Evolutionary conservation across 1,140 invertebrate species (phyloP).

Genomic region (Drosophila parabipectinata): DNA sequence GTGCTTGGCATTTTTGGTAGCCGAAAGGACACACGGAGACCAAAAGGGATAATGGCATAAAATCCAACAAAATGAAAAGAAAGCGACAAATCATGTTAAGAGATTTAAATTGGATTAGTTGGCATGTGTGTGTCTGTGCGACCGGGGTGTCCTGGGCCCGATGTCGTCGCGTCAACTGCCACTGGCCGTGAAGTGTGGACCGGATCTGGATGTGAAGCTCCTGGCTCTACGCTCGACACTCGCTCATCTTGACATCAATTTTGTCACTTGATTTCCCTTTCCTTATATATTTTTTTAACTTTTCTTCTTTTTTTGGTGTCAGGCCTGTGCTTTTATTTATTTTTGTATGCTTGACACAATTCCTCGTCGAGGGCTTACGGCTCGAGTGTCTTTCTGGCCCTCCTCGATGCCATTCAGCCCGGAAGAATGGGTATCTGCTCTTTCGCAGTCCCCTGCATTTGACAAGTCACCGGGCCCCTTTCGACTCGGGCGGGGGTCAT

Average conservation of each 20-base stretch:
- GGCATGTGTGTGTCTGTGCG: conserved; percentile 46
- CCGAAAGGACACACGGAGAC: conserved; percentile 47
- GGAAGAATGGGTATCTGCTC: conserved; percentile 52
- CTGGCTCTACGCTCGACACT: conserved; percentile 32
- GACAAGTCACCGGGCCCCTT: conserved; percentile 16
- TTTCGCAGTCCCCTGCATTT: conserved; percentile 52
- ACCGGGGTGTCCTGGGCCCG: background rate
- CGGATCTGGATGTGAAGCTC: conserved; percentile 16
- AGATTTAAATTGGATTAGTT: conserved; percentile 81
- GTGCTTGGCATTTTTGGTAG: conserved; percentile 56
- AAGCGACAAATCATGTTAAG: conserved; percentile 82
- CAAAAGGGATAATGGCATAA: conserved; percentile 77
- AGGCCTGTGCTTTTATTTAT: conserved; percentile 50
- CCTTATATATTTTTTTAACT: conserved; percentile 24
- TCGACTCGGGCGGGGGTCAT: conserved; percentile 12
- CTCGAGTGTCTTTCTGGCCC: conserved; percentile 60
- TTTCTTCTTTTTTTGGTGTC: conserved; percentile 18
- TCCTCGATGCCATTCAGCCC: conserved; percentile 67
- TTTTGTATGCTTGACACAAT: conserved; percentile 79
- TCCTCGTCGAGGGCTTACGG: conserved; percentile 58
- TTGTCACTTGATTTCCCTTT: conserved; percentile 67
- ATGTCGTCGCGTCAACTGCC: conserved; percentile 42
- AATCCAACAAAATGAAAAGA: conserved; percentile 80
- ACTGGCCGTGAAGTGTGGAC: conserved; percentile 55
- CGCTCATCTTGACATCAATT: conserved; percentile 78